Evolutionary conservation across 1,140 invertebrate species (phyloP).

Genomic region (Tetragonula clypearis): DNA sequence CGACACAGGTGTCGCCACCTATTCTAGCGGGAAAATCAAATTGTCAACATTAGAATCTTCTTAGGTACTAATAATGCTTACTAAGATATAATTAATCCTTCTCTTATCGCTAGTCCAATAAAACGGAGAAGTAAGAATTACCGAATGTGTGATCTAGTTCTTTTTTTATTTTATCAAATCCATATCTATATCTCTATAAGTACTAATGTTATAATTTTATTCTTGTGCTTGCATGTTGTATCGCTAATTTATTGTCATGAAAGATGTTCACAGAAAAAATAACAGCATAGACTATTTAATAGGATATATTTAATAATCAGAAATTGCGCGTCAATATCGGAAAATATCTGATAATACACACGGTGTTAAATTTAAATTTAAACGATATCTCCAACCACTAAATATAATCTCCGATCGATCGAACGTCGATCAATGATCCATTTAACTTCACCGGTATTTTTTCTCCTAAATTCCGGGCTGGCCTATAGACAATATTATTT

Average conservation of each 20-base stretch:
- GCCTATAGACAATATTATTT: constrained; percentile 42
- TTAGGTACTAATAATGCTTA: background rate
- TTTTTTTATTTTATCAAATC: background rate
- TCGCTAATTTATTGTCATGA: background rate
- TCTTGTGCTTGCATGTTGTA: background rate
- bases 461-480: background rate
- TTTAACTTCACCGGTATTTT: background rate
- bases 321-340: background rate
- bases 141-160: background rate
- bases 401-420: background rate
- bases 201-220: background rate
- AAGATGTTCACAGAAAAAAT: background rate
- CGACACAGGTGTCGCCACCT: background rate
- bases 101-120: background rate
- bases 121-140: background rate
- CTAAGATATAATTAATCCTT: background rate
- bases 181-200: background rate
- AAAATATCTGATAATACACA: background rate
- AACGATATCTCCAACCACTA: too few relatives aligned
- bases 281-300: background rate
- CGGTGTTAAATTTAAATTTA: background rate
- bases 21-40: background rate
- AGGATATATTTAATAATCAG: background rate
- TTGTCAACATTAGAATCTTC: background rate
- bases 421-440: background rate